Percentiles rank a stretch among this genome's conserved stretches.
Evolutionary conservation across 2,113 vertebrate genomes (phyloP).

Genomic region (Nothobranchius kuhntae): DNA sequence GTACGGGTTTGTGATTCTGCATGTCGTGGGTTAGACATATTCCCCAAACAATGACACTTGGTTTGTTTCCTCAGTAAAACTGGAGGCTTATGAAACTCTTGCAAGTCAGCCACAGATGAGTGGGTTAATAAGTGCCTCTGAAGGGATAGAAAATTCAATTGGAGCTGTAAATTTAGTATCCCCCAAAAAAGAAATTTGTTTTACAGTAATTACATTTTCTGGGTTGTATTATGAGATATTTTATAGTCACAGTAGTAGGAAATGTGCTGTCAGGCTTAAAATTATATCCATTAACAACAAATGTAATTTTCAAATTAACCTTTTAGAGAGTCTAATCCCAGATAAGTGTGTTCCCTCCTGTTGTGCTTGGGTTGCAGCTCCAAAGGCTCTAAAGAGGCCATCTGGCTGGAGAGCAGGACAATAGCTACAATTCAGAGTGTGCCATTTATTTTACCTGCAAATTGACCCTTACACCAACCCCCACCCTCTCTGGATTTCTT

Average conservation of each 20-base stretch:
- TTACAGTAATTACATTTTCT: constrained; percentile 48
- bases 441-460: constrained; percentile 95
- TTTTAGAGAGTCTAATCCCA: constrained; percentile 40
- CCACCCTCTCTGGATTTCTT: neutral
- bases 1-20: too few species aligned
- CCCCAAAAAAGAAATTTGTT: constrained; percentile 17
- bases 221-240: constrained; percentile 39
- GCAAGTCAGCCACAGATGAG: constrained; percentile 21
- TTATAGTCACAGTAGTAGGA: constrained; percentile 30
- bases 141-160: constrained; percentile 28
- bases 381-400: constrained; percentile 85
- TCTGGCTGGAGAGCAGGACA: constrained; percentile 89
- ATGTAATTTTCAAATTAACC: constrained; percentile 51
- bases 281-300: constrained; percentile 49
- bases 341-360: constrained; percentile 24
- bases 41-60: too few species aligned
- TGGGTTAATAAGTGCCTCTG: constrained; percentile 27
- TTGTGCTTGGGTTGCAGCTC: constrained; percentile 22
- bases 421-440: constrained; percentile 90
- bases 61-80: constrained; percentile 9
- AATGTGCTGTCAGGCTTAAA: constrained; percentile 44
- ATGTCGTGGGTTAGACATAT: too few species aligned
- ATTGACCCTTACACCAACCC: constrained; percentile 81
- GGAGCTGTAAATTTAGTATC: constrained; percentile 17
- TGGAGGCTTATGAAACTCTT: constrained; percentile 10